These are phyloP conservation scores for Hermetia illucens DNA, from an alignment of 1,140 invertebrate species.

Conservation along the genomic window DNA sequence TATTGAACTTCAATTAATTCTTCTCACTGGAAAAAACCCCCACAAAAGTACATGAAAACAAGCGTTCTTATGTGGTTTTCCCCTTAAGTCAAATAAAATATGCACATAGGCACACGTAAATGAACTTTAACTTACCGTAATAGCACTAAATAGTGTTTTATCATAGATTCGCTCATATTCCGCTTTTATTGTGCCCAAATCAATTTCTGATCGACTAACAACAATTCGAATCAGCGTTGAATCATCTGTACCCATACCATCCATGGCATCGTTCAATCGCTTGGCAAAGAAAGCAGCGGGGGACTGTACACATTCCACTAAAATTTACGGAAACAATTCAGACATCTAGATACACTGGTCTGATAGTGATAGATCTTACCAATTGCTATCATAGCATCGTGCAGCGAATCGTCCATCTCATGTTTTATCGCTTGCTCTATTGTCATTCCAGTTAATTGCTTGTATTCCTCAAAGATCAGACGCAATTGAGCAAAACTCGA, in stretches of 20 bases:
- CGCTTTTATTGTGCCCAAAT: constrained; percentile 46
- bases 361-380: too few species aligned
- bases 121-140: constrained; percentile 37
- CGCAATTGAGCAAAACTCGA: constrained; percentile 51
- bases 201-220: constrained; percentile 49
- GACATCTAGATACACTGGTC: too few species aligned
- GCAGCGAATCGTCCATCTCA: constrained; percentile 45
- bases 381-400: constrained; percentile 46
- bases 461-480: constrained; percentile 53
- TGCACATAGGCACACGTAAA: not conserved
- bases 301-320: constrained; percentile 47
- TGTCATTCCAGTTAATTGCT: constrained; percentile 45
- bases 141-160: constrained; percentile 43
- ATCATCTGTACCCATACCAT: constrained; percentile 51
- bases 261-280: constrained; percentile 47
- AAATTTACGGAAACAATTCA: too few species aligned
- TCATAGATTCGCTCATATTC: constrained; percentile 47
- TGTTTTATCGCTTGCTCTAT: constrained; percentile 51
- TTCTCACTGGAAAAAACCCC: too few species aligned
- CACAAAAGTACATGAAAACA: too few species aligned
- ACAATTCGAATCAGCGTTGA: constrained; percentile 48
- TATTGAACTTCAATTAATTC: too few species aligned
- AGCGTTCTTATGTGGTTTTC: too few species aligned
- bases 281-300: constrained; percentile 50
- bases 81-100: too few species aligned